A percentile compares a stretch with the other conserved stretches of the same genome.
phyloP scores from a whole-genome alignment of 2,113 vertebrate species.

The Gymnocephalus cernua region DNA sequence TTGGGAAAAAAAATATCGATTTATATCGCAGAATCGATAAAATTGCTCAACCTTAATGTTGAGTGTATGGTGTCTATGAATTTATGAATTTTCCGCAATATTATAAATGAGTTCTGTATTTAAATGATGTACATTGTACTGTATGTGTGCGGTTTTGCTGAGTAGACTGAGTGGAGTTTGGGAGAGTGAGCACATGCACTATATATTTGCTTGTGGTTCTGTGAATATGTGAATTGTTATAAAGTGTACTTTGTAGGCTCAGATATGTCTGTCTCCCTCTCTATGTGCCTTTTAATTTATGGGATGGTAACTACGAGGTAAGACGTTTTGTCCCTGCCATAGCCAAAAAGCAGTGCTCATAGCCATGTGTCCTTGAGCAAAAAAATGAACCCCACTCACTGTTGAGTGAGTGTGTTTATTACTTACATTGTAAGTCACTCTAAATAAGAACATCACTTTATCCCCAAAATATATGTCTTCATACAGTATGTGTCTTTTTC shows the following conservation, averaged over 20 bases:
- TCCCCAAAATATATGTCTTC: background rate
- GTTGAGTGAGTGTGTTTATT: too few species aligned
- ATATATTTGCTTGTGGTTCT: background rate
- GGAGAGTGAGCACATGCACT: background rate
- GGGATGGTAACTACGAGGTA: constrained; percentile 8
- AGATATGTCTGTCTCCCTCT: background rate
- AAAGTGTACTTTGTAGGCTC: background rate
- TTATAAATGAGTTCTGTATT: constrained; percentile 14
- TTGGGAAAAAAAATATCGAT: too few species aligned
- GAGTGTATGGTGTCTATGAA: background rate
- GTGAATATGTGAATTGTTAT: background rate
- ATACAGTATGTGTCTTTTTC: constrained; percentile 37
- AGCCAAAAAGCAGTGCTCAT: constrained; percentile 18
- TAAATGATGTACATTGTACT: background rate
- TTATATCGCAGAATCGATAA: too few species aligned
- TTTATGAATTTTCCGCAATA: constrained; percentile 8
- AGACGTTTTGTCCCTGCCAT: constrained; percentile 1
- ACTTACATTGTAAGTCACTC: background rate
- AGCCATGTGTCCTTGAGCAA: constrained; percentile 16
- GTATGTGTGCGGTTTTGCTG: background rate
- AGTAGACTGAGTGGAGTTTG: background rate
- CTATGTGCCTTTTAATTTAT: constrained; percentile 22
- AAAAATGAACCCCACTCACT: background rate
- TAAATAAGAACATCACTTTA: constrained; percentile 18
- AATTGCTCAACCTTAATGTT: too few species aligned